Evolutionary conservation across 2,797 vertebrate species (phyloP), one percentile per base, ranked within the genome.

Genomic region (Alouatta caraya): DNA sequence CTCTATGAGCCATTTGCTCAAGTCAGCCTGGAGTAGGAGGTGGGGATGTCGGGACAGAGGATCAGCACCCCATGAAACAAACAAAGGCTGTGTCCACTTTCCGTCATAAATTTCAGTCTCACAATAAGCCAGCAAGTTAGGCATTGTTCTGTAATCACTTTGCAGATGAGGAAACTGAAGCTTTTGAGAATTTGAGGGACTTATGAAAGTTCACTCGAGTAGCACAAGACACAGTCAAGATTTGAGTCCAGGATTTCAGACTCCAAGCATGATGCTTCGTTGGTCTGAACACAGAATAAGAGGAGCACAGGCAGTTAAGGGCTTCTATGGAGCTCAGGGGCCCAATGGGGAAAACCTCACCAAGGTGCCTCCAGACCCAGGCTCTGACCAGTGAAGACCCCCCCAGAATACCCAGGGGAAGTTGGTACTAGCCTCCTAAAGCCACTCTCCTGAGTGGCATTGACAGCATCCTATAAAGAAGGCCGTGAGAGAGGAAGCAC

Each of bases 1-100:
- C 30, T 1, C 94, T 46, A 2, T 2, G 21, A 89, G 42, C 64
- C 30, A 48, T 93, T 61, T 81, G 84, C 93, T 96, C 78, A 48
- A 5, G n/a, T 24, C 37, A 33, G 81, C 82, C 61, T 28, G 75
- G 75, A 79, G 89, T 46, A 33, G 93, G 92, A 87, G 73, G 80
- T 37, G 39, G 87, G 81, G 42, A 79, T 82, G 92, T 88, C 79
- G 50, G 48, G 19, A 15, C 50, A 24, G 76, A 82, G 76, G 11
- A 52, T 14, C 79, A 42, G 79, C 52, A 48, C 44, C 39, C 94
- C 10, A 30, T 0, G 0, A 24, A 70, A 79, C 83, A 50, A 75
- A 95, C 87, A 93, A 94, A 95, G 88, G 44, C 57, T 1, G 3
- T 44, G 72, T 95, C 90, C 81, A 5, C 80, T 93, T 55, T 55